Base-by-base conservation (phyloP, 2,797 vertebrate species). In the Centroberyx gerrardi region DNA sequence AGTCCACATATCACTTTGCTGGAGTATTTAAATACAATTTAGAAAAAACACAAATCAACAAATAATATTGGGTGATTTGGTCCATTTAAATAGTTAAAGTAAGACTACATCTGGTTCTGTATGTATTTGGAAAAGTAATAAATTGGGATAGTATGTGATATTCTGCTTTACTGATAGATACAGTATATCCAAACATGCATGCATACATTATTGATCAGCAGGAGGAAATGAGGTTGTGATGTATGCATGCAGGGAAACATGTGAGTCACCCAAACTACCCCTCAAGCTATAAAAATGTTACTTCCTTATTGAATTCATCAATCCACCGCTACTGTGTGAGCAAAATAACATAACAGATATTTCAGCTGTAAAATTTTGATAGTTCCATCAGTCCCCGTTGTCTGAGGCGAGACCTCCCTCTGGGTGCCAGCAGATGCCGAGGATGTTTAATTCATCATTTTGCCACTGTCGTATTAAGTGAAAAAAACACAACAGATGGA, bases 351-450 rank as follows among this genome's bases (percentile, higher is more conserved):
- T 52, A 64, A 77, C 40, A 67, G 72, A 83, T 80, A 62, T 69
- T 68, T 74, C 46, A 74, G 59, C 27, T 0, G 28, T 42, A 70
- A 64, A 59, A 17, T 40, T 42, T 31, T 69, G 79, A 75, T 7
- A 78, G 84, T 77, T 81, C 74, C 79, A 78, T 85, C 83, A 36
- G 64, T 85, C 29, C 63, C 64, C n/a, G 63, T 14, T 62, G 77
- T 78, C 75, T 76, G 49, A 76, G 74, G 81, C 62, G 65, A 80
- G 75, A 83, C 87, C 70, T 68, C 85, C 82, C 82, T 65, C 74
- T 53, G 88, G 87, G 42, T 10, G 2, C n/a, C 1, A 68, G 94
- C 87, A 93, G 85, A 87, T 87, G 88, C 72, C 55, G 13, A 13
- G 12, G 29, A 80, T 74, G 74, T 87, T 88, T 85, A 75, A 89